Base-by-base conservation (phyloP, 2,797 vertebrate genomes). In the Chelidonichthys spinosus region DNA sequence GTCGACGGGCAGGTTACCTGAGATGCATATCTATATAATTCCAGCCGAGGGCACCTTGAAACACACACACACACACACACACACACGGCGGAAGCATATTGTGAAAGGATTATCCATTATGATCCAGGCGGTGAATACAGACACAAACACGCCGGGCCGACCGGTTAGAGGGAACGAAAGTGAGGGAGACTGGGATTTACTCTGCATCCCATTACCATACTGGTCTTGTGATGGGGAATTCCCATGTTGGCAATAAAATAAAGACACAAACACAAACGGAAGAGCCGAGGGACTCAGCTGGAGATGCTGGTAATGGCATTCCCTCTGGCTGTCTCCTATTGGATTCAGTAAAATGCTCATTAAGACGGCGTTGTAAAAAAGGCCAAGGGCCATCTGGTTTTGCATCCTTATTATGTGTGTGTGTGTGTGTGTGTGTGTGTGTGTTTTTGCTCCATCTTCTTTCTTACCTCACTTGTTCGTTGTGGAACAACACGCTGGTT, bases 1-100 rank as follows among this genome's bases (percentile, higher is more conserved):
- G 78, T 44, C 60, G 59, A 83, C 33, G 7, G 43, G 71, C 69
- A 86, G 62, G 83, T 81, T 81, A 89, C 76, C 83, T 3, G 76
- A 87, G 75, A 86, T 67, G 65, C 68, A 81, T 71, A 86, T 89
- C 74, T 43, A 79, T 84, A 75, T 79, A 83, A 89, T 77, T 70
- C 44, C 7, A 82, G 75, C 72, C 72, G 86, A 85, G 90, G 90
- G 87, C 90, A 90, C 89, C 84, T 92, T 92, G 83, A 81, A 77
- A 68, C 40, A 66, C 36, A 49, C 61, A 69, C 42, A 56, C 55
- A 4, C 49, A 32, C 55, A 47, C 49, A 79, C 8, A 52, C 33
- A 33, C 35, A 35, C 2, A 46, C 32, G 59, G 44, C 59, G 50
- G 64, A 63, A 47, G 56, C 70, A 70, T 63, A 67, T 71, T 81